These are phyloP conservation scores for Drosophila quadrilineata DNA, from an alignment of 1,140 invertebrate genomes.

Conservation along the genomic window DNA sequence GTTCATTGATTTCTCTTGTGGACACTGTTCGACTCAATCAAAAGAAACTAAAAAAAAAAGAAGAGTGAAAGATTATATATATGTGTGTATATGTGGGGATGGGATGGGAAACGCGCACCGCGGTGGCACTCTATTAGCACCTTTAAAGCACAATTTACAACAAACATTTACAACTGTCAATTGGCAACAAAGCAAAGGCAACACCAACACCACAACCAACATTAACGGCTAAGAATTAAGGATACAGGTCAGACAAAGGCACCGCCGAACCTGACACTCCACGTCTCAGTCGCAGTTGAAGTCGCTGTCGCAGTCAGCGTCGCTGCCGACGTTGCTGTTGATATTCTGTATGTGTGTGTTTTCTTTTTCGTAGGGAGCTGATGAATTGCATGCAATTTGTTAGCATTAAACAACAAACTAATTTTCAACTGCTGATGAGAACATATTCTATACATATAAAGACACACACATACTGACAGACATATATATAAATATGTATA, in stretches of 20 bases:
- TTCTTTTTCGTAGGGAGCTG: slow-evolving; percentile 46
- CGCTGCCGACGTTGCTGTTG: not conserved
- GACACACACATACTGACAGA: slow-evolving; percentile 23
- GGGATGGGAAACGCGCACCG: slow-evolving; percentile 70
- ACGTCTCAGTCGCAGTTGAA: not conserved
- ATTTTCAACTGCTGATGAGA: slow-evolving; percentile 58
- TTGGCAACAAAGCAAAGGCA: slow-evolving; percentile 70
- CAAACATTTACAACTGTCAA: slow-evolving; percentile 81
- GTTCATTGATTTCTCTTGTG: slow-evolving; percentile 68
- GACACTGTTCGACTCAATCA: slow-evolving; percentile 64
- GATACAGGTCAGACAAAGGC: slow-evolving; percentile 68
- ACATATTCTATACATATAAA: slow-evolving; percentile 27
- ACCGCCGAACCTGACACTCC: slow-evolving; percentile 40
- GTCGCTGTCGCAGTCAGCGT: not conserved
- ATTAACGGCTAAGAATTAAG: slow-evolving; percentile 51
- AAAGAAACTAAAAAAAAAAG: no score
- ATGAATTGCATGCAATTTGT: slow-evolving; percentile 75
- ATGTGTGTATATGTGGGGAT: no score
- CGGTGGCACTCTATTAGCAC: slow-evolving; percentile 81
- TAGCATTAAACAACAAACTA: slow-evolving; percentile 72
- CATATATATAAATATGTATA: slow-evolving; percentile 11
- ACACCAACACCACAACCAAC: not conserved
- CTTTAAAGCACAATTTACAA: slow-evolving; percentile 78
- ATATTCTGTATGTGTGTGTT: no score
- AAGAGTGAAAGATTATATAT: no score